Evolutionary conservation across 2,888 invertebrate genomes (phyloP).

Genomic region (Rotaria magnacalcarata): DNA sequence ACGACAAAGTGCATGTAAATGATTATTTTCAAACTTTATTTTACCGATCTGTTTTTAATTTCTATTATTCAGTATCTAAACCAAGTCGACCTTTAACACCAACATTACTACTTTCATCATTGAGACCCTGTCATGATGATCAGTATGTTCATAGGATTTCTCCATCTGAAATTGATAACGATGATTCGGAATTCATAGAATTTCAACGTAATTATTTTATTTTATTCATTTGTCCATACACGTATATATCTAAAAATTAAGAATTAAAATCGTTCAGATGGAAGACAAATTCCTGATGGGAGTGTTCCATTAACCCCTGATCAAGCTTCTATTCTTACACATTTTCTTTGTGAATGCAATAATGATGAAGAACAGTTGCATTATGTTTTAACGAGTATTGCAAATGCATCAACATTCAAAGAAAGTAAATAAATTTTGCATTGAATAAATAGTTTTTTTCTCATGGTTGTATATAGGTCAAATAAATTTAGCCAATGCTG

Average conservation of each 20-base stretch:
- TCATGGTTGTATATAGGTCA: neutral
- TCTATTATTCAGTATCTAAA: neutral
- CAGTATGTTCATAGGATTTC: neutral
- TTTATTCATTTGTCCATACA: neutral
- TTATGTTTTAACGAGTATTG: neutral
- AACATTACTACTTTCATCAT: neutral
- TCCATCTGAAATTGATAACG: neutral
- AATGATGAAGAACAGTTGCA: conserved; percentile 2
- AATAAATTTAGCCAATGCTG: conserved; percentile 35
- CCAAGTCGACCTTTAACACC: neutral
- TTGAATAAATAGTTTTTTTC: too few species aligned
- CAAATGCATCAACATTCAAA: neutral
- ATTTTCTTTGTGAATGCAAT: conserved; percentile 3
- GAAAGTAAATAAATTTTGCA: neutral
- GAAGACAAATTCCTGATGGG: neutral
- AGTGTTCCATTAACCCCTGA: conserved; percentile 17
- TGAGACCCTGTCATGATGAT: neutral
- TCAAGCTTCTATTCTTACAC: neutral
- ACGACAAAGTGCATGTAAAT: neutral
- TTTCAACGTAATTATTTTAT: neutral
- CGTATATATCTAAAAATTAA: neutral
- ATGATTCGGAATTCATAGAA: neutral
- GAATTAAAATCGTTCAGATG: neutral
- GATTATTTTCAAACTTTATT: neutral
- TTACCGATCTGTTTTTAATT: neutral